A percentile compares a stretch with the other conserved stretches of the same genome.
phyloP scores from a whole-genome alignment of 2,888 invertebrate genomes.

The Heliconius sara region DNA sequence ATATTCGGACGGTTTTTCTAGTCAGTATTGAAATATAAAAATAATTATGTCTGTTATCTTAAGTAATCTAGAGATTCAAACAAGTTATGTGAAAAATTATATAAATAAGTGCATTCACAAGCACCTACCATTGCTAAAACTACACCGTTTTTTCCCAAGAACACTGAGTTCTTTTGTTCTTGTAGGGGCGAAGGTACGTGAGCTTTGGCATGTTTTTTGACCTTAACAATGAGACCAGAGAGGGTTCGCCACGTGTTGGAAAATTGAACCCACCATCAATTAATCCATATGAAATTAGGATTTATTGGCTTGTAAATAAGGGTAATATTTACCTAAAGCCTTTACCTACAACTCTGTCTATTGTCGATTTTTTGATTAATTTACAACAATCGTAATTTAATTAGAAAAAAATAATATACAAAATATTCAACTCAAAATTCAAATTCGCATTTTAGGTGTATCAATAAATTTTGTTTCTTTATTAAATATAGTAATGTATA shows the following conservation, averaged over 20 bases:
- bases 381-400: background rate
- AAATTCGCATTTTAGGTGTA: background rate
- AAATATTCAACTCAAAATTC: background rate
- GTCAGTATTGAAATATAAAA: background rate
- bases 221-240: constrained; percentile 67
- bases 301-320: constrained; percentile 6
- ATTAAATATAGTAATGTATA: background rate
- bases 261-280: constrained; percentile 48
- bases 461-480: background rate
- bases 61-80: background rate
- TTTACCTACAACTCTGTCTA: too few relatives aligned
- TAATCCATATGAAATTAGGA: constrained; percentile 28
- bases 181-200: constrained; percentile 66
- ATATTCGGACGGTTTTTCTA: background rate
- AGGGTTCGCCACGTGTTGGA: constrained; percentile 70
- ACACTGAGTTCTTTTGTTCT: constrained; percentile 65
- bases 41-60: background rate
- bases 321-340: background rate
- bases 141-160: constrained; percentile 66
- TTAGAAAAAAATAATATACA: background rate
- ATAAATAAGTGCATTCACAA: constrained; percentile 57
- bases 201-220: constrained; percentile 77
- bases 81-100: constrained; percentile 57
- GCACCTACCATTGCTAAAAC: constrained; percentile 54
- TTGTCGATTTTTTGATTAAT: background rate